Percentiles rank a stretch among this genome's conserved stretches.
phyloP scores from a whole-genome alignment of 2,113 vertebrate species.

The Gobius niger region DNA sequence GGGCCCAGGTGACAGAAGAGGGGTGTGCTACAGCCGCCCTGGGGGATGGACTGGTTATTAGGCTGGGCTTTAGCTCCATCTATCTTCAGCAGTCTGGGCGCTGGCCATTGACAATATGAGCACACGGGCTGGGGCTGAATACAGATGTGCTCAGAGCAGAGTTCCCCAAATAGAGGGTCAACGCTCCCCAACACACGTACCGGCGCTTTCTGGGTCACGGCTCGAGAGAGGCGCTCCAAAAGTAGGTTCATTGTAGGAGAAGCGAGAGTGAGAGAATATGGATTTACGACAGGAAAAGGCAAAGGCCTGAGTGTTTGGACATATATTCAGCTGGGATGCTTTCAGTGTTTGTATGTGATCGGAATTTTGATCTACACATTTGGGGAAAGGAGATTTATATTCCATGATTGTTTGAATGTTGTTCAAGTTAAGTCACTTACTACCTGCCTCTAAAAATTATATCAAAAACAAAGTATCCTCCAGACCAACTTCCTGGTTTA shows the following conservation, averaged over 20 bases:
- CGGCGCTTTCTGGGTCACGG: conserved; percentile 55
- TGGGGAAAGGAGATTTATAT: too few relatives aligned
- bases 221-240: conserved; percentile 44
- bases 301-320: conserved; percentile 7
- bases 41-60: conserved; percentile 69
- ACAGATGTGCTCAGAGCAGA: conserved; percentile 64
- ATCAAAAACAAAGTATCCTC: too few relatives aligned
- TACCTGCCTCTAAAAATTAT: too few relatives aligned
- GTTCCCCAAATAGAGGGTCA: conserved; percentile 60
- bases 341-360: neutral
- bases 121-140: conserved; percentile 50
- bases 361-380: neutral
- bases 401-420: too few relatives aligned
- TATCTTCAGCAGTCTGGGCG: conserved; percentile 61
- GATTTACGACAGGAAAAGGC: neutral
- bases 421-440: too few relatives aligned
- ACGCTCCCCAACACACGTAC: conserved; percentile 21
- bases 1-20: conserved; percentile 62
- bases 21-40: conserved; percentile 43
- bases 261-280: neutral
- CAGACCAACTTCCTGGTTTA: too few relatives aligned
- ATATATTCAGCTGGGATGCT: neutral
- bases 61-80: conserved; percentile 61
- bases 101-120: conserved; percentile 62
- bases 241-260: conserved; percentile 30